These are phyloP conservation scores for Tiphia femorata DNA, from an alignment of 2,888 invertebrate species.

Conservation along the genomic window DNA sequence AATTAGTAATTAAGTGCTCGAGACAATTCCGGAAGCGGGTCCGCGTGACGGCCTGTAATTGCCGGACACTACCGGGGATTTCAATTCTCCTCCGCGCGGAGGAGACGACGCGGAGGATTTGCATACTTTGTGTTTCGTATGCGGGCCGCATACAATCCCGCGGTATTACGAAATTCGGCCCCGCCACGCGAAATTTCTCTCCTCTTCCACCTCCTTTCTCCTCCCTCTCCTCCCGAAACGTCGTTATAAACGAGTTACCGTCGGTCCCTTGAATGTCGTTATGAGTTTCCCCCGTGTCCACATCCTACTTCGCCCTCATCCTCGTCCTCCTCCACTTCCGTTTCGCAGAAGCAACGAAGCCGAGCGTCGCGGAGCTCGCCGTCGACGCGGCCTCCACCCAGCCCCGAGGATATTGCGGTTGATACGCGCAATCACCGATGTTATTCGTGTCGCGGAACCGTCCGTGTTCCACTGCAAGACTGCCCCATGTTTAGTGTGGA, in stretches of 20 bases:
- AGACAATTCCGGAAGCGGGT: conserved; percentile 44
- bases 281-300: conserved; percentile 44
- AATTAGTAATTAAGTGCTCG: conserved; percentile 50
- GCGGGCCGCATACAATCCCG: conserved; percentile 35
- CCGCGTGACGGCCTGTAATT: conserved; percentile 45
- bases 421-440: conserved; percentile 4
- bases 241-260: conserved; percentile 36
- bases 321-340: conserved; percentile 9
- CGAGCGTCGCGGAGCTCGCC: too few relatives aligned
- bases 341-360: too few relatives aligned
- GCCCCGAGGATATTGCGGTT: too few relatives aligned
- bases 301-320: conserved; percentile 21
- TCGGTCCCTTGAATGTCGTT: conserved; percentile 38
- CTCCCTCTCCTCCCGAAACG: conserved; percentile 22
- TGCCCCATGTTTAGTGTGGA: too few relatives aligned
- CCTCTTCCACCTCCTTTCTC: too few relatives aligned
- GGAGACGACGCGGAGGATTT: too few relatives aligned
- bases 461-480: too few relatives aligned
- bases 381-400: too few relatives aligned
- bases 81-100: conserved; percentile 35
- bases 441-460: too few relatives aligned
- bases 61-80: conserved; percentile 46
- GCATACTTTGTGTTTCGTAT: conserved; percentile 50
- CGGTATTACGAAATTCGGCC: conserved; percentile 47
- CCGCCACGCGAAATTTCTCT: too few relatives aligned